phyloP scores from a whole-genome alignment of 2,888 invertebrate genomes.

The Papilio gigon region DNA sequence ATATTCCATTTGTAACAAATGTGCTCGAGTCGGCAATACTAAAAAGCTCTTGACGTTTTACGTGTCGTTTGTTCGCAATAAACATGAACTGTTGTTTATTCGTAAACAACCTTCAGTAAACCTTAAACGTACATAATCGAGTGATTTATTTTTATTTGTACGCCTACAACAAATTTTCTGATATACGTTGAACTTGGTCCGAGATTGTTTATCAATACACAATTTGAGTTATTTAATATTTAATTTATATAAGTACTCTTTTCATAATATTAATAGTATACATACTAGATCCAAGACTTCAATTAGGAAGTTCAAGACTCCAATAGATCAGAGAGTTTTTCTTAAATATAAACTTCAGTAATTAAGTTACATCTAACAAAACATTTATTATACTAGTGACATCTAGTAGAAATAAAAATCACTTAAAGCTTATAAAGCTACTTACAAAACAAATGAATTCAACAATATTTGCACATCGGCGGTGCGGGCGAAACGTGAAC shows the following conservation, averaged over 20 bases:
- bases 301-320: background rate
- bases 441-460: conserved; percentile 12
- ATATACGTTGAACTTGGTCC: too few species aligned
- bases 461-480: background rate
- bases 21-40: conserved; percentile 20
- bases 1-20: conserved; percentile 8
- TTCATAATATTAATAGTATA: background rate
- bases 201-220: background rate
- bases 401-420: background rate
- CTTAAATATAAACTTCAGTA: background rate
- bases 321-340: background rate
- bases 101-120: conserved; percentile 12
- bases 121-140: conserved; percentile 18
- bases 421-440: background rate
- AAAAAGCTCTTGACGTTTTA: conserved; percentile 24
- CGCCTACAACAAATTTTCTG: conserved; percentile 10
- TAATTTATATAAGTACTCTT: background rate
- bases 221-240: background rate
- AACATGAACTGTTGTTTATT: conserved; percentile 12
- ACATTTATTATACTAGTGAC: background rate
- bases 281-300: background rate
- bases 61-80: conserved; percentile 23
- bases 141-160: conserved; percentile 35
- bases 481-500: conserved; percentile 33
- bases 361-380: background rate